phyloP scores from a whole-genome alignment of 2,113 vertebrate species.

The Elephas maximus region DNA sequence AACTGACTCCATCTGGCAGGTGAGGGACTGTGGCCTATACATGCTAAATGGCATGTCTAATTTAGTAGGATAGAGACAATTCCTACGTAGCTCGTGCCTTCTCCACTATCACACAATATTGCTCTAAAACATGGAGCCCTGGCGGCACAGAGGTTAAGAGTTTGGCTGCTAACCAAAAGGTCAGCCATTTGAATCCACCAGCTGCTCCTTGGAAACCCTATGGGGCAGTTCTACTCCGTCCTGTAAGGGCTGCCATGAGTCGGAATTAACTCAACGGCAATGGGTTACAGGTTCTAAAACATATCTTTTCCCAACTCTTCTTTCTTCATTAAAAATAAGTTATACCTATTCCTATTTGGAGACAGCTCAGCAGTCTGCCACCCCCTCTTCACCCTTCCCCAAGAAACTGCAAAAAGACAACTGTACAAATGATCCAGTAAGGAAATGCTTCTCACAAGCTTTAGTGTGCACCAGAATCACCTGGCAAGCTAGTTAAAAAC shows the following conservation, averaged over 20 bases:
- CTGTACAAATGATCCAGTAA: not conserved
- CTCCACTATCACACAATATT: not conserved
- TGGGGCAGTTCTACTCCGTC: too few relatives aligned
- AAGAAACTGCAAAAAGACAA: not conserved
- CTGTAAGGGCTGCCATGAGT: too few relatives aligned
- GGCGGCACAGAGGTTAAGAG: too few relatives aligned
- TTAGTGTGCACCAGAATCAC: not conserved
- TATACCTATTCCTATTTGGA: not conserved
- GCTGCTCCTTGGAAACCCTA: too few relatives aligned
- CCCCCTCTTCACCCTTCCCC: not conserved
- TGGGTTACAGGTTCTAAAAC: not conserved
- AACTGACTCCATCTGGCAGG: not conserved
- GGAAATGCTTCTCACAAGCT: not conserved
- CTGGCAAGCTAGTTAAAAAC: not conserved
- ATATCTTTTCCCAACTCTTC: not conserved
- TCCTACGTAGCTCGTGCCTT: not conserved
- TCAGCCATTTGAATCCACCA: too few relatives aligned
- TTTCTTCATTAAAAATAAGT: not conserved
- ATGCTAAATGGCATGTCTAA: not conserved
- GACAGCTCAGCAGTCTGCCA: not conserved
- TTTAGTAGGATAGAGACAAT: not conserved
- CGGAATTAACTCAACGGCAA: too few relatives aligned
- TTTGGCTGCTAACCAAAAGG: too few relatives aligned
- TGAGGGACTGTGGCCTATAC: not conserved
- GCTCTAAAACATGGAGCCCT: not conserved